phyloP scores from a whole-genome alignment of 2,113 vertebrate species.

The Mesoclemmys tuberculata region DNA sequence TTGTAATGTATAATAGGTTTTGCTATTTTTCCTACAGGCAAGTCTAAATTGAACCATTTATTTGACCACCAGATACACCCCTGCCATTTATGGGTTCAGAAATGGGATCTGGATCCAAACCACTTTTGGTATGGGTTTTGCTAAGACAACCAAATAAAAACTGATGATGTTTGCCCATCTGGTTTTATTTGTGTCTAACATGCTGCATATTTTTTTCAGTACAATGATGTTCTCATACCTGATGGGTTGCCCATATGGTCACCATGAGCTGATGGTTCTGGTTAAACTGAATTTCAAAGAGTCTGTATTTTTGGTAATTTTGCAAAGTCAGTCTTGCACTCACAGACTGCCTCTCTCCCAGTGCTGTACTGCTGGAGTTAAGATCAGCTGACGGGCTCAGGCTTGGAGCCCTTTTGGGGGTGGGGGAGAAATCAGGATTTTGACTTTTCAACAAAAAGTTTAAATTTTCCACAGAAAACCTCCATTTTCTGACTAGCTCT shows the following conservation, averaged over 20 bases:
- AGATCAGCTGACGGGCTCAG: background rate
- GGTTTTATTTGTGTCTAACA: constrained; percentile 56
- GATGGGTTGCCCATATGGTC: constrained; percentile 4
- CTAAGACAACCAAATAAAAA: constrained; percentile 69
- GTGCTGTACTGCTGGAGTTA: background rate
- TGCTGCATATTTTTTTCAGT: constrained; percentile 41
- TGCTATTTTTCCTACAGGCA: constrained; percentile 36
- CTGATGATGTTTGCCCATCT: constrained; percentile 49
- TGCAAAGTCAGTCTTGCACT: background rate
- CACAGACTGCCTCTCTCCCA: background rate
- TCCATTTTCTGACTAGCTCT: background rate
- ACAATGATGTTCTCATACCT: constrained; percentile 21
- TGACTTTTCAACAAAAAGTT: background rate
- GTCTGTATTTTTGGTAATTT: background rate
- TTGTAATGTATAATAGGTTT: constrained; percentile 29
- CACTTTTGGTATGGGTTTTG: constrained; percentile 66
- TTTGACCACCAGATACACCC: constrained; percentile 49
- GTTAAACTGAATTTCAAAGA: background rate
- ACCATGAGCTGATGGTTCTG: background rate
- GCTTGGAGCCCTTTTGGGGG: background rate
- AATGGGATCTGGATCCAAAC: constrained; percentile 53
- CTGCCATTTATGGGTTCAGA: constrained; percentile 61
- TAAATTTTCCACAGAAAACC: background rate
- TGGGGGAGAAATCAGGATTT: background rate
- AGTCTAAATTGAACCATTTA: constrained; percentile 57